A percentile compares a stretch with the other conserved stretches of the same genome.
phyloP scores from a whole-genome alignment of 2,113 vertebrate species.

The Pollimyrus isidori region DNA sequence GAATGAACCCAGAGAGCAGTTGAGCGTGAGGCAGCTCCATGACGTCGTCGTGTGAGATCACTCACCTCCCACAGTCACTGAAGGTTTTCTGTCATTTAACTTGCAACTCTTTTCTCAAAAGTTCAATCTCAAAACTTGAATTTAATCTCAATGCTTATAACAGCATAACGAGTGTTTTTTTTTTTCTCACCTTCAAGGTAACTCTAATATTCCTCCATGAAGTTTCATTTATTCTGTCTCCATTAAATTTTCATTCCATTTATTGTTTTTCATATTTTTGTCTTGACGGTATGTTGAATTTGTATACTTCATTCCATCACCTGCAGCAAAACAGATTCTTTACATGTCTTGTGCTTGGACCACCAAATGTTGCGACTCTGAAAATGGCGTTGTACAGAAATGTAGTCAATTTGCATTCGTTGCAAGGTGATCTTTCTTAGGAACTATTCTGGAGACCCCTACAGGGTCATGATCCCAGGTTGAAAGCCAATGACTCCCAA shows the following conservation, averaged over 20 bases:
- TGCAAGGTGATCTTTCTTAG: not conserved
- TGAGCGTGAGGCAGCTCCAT: not conserved
- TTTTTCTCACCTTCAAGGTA: too few species aligned
- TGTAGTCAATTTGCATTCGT: not conserved
- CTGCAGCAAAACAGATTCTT: not conserved
- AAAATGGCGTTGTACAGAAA: not conserved
- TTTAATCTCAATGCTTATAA: too few species aligned
- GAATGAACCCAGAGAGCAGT: not conserved
- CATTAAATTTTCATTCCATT: not conserved
- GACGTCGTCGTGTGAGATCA: not conserved
- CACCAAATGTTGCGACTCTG: not conserved
- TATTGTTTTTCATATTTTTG: not conserved
- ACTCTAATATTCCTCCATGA: too few species aligned
- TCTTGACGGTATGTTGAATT: not conserved
- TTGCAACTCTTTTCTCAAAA: too few species aligned
- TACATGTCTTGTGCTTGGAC: not conserved
- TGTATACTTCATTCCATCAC: not conserved
- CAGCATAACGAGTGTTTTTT: too few species aligned
- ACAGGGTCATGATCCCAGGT: not conserved
- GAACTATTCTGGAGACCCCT: not conserved
- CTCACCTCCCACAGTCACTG: too few species aligned
- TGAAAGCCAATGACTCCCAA: not conserved
- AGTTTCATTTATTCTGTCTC: too few species aligned
- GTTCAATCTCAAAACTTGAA: too few species aligned
- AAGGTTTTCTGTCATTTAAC: too few species aligned